Conservation (phyloP, 2,797 vertebrate species). For the Squalus acanthias region DNA sequence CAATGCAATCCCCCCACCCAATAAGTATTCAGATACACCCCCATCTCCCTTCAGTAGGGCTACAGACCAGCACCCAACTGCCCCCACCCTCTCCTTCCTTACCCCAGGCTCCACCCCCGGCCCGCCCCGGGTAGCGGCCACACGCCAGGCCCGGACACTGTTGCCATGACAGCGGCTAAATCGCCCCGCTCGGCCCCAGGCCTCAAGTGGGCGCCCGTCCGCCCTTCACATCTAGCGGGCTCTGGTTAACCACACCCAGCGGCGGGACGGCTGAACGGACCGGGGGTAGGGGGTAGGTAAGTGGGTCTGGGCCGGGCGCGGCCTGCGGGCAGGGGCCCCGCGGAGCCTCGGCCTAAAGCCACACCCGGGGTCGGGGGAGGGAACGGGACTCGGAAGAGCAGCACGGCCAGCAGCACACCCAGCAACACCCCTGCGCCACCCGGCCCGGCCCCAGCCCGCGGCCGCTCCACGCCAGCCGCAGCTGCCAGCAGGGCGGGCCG, state of each 20-base stretch:
- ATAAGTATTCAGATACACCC: background rate
- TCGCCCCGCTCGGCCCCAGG: background rate
- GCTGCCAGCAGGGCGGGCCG: background rate
- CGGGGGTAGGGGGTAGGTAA: background rate
- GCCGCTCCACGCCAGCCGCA: background rate
- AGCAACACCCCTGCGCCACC: background rate
- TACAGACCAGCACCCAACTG: background rate
- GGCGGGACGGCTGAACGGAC: too few relatives aligned
- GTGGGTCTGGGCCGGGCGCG: background rate
- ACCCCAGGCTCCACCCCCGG: too few relatives aligned
- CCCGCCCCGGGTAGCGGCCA: background rate
- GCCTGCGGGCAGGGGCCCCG: constrained; percentile 18
- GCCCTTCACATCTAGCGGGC: background rate
- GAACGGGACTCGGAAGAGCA: too few relatives aligned
- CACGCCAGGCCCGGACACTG: background rate
- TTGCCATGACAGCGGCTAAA: constrained; percentile 1
- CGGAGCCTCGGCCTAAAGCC: background rate
- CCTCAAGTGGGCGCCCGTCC: background rate
- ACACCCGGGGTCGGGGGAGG: background rate
- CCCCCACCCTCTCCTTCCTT: background rate
- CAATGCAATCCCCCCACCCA: background rate
- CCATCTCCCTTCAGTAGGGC: background rate
- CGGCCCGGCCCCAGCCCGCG: background rate
- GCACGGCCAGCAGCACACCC: too few relatives aligned
- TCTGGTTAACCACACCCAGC: background rate